A percentile compares a stretch with the other conserved stretches of the same genome.
Evolutionary conservation across 2,797 vertebrate species (phyloP).

Genomic region (Micromesistius poutassou): DNA sequence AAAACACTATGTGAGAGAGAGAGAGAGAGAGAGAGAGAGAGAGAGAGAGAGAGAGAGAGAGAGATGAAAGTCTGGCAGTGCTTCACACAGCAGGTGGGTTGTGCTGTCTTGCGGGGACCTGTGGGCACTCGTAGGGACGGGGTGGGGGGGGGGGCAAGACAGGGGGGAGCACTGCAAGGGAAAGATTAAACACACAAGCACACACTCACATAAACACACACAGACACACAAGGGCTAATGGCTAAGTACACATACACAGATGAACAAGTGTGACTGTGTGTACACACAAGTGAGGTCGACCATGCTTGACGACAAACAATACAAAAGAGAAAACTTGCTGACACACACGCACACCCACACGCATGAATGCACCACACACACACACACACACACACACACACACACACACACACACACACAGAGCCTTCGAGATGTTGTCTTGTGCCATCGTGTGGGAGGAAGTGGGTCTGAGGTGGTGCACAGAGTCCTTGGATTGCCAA

Average conservation of each 20-base stretch:
- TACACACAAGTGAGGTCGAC: too few species aligned
- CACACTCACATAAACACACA: slow-evolving; percentile 13
- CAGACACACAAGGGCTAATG: background rate
- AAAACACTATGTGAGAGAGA: background rate
- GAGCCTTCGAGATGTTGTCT: slow-evolving; percentile 19
- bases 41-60: background rate
- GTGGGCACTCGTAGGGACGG: slow-evolving; percentile 33
- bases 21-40: background rate
- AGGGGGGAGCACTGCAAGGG: slow-evolving; percentile 39
- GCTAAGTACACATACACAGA: too few species aligned
- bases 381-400: too few species aligned
- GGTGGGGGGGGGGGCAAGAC: too few species aligned
- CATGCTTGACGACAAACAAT: too few species aligned
- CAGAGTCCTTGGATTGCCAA: slow-evolving; percentile 18
- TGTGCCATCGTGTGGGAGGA: slow-evolving; percentile 30
- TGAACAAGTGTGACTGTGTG: too few species aligned
- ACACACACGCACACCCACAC: too few species aligned
- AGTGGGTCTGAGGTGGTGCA: slow-evolving; percentile 43
- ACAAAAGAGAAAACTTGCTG: too few species aligned
- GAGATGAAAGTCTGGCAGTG: slow-evolving; percentile 44
- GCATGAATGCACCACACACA: too few species aligned
- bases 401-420: too few species aligned
- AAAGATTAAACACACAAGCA: slow-evolving; percentile 41
- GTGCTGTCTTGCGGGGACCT: slow-evolving; percentile 14
- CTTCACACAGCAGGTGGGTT: slow-evolving; percentile 51